Evolutionary conservation across 2,797 vertebrate genomes (phyloP).

Genomic region (Fundulus diaphanus): DNA sequence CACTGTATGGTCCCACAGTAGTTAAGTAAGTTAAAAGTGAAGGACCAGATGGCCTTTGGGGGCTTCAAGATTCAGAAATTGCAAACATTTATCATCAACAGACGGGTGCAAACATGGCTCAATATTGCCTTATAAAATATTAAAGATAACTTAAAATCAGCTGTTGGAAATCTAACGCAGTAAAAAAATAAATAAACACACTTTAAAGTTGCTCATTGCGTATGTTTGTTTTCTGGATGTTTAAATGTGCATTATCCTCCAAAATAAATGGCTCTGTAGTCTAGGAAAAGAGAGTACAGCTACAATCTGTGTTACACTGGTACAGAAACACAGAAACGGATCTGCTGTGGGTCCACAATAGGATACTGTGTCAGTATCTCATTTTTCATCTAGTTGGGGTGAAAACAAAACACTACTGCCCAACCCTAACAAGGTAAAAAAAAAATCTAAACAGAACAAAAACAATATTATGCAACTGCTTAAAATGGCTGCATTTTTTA

Average conservation of each 20-base stretch:
- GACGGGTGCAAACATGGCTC: conserved; percentile 5
- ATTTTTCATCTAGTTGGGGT: neutral
- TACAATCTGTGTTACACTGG: neutral
- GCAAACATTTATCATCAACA: conserved; percentile 32
- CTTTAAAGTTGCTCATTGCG: conserved; percentile 7
- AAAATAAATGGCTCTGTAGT: conserved; percentile 3
- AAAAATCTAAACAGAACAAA: too few relatives aligned
- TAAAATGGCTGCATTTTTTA: neutral
- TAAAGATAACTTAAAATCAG: conserved; percentile 19
- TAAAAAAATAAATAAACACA: neutral
- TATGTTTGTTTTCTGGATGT: neutral
- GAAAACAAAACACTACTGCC: neutral
- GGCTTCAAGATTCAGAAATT: conserved; percentile 17
- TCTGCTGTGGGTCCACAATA: neutral
- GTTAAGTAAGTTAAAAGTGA: conserved; percentile 4
- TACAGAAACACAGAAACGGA: conserved; percentile 1
- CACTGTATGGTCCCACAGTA: neutral
- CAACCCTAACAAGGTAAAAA: neutral
- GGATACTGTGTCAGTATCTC: neutral
- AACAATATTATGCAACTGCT: neutral
- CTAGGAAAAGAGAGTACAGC: neutral
- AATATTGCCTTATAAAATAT: conserved; percentile 27
- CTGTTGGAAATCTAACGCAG: conserved; percentile 1
- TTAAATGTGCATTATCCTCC: neutral
- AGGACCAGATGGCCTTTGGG: neutral